Evolutionary conservation across 64 coral and sea anemone species (phyloP), one percentile per base, ranked within the genome.

Genomic region (Astreopora myriophthalma): DNA sequence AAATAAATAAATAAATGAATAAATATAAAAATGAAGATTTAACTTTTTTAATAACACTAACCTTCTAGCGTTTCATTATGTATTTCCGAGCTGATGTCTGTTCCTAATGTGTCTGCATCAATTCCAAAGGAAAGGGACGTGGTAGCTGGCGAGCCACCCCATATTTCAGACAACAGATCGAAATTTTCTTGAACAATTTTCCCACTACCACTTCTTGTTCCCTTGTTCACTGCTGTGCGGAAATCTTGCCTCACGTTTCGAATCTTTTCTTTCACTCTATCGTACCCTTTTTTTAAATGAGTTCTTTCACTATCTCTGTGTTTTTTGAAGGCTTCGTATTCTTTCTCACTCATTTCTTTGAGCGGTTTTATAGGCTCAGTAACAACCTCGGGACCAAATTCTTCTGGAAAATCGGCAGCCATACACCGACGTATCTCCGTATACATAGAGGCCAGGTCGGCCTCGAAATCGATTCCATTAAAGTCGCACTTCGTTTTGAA

Each of bases 241-340:
- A 71, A 71, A 31, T 77, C 58, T 69, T 91, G 77, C 46, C 67
- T 60, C 23, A 91, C 40, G 64, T 69, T 79, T 84, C 78, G 79
- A 16, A 91, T 48, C 67, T 91, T 82, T 72, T 91, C 89, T 73
- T 92, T 49, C 63, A 92, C 58, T 55, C 69, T 83, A 84, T 85
- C 78, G 58, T 85, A 71, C 16, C 89, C 67, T 26, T 72, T 85
- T 73, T 55, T 51, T 25, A 74, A 83, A 22, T 74, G 80, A 38
- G 22, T 22, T 69, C 24, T 73, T 39, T 71, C 62, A 68, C 27
- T 30, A 42, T 87, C 65, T 14, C 37, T 30, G 1, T 69, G 35
- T 64, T 37, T 36, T 66, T 24, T 31, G 32, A 38, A 86, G 16
- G 62, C 63, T 37, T 86, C 44, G 16, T 75, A 24, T 20, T 88